Percentiles rank a stretch among this genome's conserved stretches.
phyloP scores from a whole-genome alignment of 2,888 invertebrate species.

The Pammene fasciana region DNA sequence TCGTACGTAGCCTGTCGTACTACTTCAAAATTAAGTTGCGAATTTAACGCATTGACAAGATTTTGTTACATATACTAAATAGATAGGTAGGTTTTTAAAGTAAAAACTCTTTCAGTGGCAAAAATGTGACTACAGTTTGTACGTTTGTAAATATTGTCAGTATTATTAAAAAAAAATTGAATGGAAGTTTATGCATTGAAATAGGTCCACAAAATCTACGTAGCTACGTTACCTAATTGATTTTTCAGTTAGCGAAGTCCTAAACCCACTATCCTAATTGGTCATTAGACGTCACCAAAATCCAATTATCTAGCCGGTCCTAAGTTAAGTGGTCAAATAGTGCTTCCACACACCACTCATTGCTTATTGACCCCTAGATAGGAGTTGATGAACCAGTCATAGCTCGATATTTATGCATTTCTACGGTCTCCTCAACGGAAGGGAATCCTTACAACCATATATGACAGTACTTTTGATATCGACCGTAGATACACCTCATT shows the following conservation, averaged over 20 bases:
- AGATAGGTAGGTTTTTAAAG: too few relatives aligned
- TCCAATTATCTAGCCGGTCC: conserved; percentile 31
- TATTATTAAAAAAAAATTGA: too few relatives aligned
- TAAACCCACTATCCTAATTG: conserved; percentile 13
- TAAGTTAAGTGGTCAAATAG: conserved; percentile 36
- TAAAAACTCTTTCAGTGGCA: too few relatives aligned
- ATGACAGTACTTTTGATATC: conserved; percentile 63
- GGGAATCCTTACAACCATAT: conserved; percentile 60
- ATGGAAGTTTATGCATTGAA: too few relatives aligned
- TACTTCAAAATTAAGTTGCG: neutral
- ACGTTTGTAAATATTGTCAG: too few relatives aligned
- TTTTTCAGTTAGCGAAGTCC: neutral
- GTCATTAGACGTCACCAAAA: conserved; percentile 31
- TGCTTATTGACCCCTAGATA: conserved; percentile 55
- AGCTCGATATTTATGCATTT: conserved; percentile 54
- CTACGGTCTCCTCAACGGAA: conserved; percentile 65
- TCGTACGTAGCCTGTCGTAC: conserved; percentile 23
- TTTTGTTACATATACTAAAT: neutral
- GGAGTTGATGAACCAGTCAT: conserved; percentile 59
- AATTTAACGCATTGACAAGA: neutral
- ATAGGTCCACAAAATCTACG: neutral
- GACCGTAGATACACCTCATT: conserved; percentile 50
- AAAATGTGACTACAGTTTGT: too few relatives aligned
- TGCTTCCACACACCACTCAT: conserved; percentile 45
- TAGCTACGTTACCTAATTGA: too few relatives aligned